These are phyloP conservation scores for Carcina quercana DNA, from an alignment of 2,888 invertebrate species.

Conservation along the genomic window DNA sequence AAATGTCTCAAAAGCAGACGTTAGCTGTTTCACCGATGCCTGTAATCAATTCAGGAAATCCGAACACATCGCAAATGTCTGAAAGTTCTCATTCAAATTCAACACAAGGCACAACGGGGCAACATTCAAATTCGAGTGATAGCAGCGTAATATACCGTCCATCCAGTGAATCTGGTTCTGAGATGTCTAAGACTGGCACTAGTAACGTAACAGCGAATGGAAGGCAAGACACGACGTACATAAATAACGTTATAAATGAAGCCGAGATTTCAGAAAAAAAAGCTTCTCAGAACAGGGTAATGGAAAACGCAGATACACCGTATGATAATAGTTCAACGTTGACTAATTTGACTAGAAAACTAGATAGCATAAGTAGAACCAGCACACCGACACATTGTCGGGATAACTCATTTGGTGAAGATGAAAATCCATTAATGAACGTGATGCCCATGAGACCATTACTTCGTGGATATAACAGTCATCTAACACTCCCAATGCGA, in stretches of 20 bases:
- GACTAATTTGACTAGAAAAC: conserved; percentile 43
- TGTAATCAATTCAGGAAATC: conserved; percentile 49
- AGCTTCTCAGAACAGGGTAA: conserved; percentile 51
- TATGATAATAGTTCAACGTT: conserved; percentile 52
- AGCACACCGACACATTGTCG: conserved; percentile 69
- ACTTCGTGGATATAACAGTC: conserved; percentile 84
- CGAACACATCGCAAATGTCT: conserved; percentile 69
- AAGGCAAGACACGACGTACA: conserved; percentile 66
- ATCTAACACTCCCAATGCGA: conserved; percentile 82
- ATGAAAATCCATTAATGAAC: conserved; percentile 83
- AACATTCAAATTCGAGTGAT: conserved; percentile 82
- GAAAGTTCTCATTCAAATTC: conserved; percentile 78
- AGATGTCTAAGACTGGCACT: conserved; percentile 59
- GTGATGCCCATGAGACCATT: conserved; percentile 95
- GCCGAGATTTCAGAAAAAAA: conserved; percentile 67
- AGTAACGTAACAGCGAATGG: conserved; percentile 65
- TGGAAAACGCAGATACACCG: conserved; percentile 36
- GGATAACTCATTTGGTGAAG: conserved; percentile 74
- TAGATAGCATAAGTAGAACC: conserved; percentile 52
- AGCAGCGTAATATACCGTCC: conserved; percentile 83
- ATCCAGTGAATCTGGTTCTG: conserved; percentile 81
- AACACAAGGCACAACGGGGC: conserved; percentile 78
- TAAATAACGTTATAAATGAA: conserved; percentile 70
- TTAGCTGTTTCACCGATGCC: conserved; percentile 86
- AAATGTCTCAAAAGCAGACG: conserved; percentile 65